A percentile compares a stretch with the other conserved stretches of the same genome.
Conservation (phyloP, 2,113 vertebrate species). For the Okapia johnstoni region DNA sequence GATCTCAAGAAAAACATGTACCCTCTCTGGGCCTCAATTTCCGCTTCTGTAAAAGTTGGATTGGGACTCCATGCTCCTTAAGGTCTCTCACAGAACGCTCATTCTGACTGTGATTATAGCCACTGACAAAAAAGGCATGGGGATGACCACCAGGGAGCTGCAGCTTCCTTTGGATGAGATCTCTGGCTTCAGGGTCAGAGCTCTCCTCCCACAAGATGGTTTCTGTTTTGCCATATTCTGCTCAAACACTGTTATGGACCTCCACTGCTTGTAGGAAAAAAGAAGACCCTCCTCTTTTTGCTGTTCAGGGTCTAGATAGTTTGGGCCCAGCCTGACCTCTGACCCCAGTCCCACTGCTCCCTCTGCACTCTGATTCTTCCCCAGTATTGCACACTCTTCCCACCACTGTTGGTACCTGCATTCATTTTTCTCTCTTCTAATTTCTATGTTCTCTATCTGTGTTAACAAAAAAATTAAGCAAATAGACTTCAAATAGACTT, state of each 20-base stretch:
- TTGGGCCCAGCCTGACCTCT: background rate
- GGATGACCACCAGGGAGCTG: background rate
- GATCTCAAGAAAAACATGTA: background rate
- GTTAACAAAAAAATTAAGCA: background rate
- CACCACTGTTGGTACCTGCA: accelerated
- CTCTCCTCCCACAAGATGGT: accelerated
- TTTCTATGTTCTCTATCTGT: background rate
- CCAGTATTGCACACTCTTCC: accelerated
- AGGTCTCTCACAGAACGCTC: accelerated
- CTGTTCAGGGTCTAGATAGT: background rate
- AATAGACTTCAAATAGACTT: background rate
- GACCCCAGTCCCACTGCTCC: too few relatives aligned
- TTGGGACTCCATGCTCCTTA: background rate
- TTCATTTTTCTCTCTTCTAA: background rate
- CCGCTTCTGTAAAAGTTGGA: background rate
- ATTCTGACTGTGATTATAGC: background rate
- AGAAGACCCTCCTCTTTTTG: background rate
- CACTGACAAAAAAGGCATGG: accelerated
- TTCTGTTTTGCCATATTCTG: background rate
- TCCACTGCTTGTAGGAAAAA: background rate
- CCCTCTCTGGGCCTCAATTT: background rate
- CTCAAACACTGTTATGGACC: background rate
- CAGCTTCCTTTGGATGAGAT: background rate
- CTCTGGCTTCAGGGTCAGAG: background rate
- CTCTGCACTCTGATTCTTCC: background rate